Base-by-base conservation (phyloP, 2,888 invertebrate genomes). In the Pheosia tremula region DNA sequence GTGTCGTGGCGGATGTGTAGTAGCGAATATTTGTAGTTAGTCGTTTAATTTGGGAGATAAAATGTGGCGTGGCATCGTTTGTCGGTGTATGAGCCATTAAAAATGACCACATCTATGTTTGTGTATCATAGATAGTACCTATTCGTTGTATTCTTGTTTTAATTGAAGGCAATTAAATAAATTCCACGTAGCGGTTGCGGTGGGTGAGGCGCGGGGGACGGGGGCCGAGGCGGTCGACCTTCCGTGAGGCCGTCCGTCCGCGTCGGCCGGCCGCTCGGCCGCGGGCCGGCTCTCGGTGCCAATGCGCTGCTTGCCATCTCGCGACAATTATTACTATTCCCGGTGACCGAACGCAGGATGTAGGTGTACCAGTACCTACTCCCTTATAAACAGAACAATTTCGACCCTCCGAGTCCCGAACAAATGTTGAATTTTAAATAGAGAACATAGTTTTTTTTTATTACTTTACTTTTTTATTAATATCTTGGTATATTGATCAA, bases 141-240 rank as follows among this genome's bases (percentile, higher is more conserved):
- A 80, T 82, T 84, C 80, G 75, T 64, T 81, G 79, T 86, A 84
- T 87, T 85, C 85, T 89, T 83, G 84, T 89, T 91, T 87, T 91
- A 90, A 91, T 91, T 91, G 89, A 87, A 86, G 85, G 85, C 89
- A 90, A 92, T 91, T 92, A 91, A 85, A 90, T 89, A 87, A 91
- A 91, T 94, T 91, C 90, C 90, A 89, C 91, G 88, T 89, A 89
- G 91, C 89, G 88, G 86, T 87, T 79, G 81, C 75, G 74, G 78
- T 81, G 69, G 74, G 69, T 65, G 72, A 73, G 61, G 77, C 59
- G 74, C 63, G 71, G 70, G 69, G 65, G 71, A 70, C 57, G 72
- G 67, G 78, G 77, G 77, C 68, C 70, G 75, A 86, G 90, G 90
- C 89, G 78, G 91, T 88, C 91, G 93, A 92, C 93, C 93, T 93